phyloP scores from a whole-genome alignment of 2,888 invertebrate species.

The Lottia scabra region DNA sequence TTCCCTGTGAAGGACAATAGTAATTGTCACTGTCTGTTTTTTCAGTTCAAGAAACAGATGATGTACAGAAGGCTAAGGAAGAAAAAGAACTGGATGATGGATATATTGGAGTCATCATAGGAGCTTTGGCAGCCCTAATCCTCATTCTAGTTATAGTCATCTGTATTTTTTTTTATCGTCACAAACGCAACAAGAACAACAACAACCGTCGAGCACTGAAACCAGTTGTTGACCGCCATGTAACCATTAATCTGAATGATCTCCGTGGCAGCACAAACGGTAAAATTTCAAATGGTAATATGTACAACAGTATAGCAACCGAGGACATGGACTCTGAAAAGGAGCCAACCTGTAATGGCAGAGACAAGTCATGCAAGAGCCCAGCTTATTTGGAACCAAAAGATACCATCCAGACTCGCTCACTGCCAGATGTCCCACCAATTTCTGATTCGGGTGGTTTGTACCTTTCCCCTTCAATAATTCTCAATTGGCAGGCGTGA shows the following conservation, averaged over 20 bases:
- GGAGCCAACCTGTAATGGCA: conserved; percentile 41
- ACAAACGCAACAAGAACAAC: conserved; percentile 57
- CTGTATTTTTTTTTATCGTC: conserved; percentile 76
- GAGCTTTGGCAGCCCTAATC: conserved; percentile 76
- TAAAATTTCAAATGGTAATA: conserved; percentile 67
- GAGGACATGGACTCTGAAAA: conserved; percentile 67
- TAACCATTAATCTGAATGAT: conserved; percentile 79
- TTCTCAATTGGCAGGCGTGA: not conserved
- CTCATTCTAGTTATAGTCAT: conserved; percentile 78
- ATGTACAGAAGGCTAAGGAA: conserved; percentile 31
- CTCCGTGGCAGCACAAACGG: conserved; percentile 54
- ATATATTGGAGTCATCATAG: conserved; percentile 60
- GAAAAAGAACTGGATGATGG: conserved; percentile 48
- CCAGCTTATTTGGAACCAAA: conserved; percentile 52
- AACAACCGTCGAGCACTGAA: conserved; percentile 57
- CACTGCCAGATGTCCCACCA: conserved; percentile 63
- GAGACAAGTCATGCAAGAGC: conserved; percentile 47
- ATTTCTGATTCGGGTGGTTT: conserved; percentile 42
- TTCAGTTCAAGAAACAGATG: conserved; percentile 12
- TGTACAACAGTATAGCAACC: conserved; percentile 69
- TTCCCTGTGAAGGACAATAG: no score
- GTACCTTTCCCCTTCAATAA: conserved; percentile 9
- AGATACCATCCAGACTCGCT: conserved; percentile 62
- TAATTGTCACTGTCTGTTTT: not conserved
- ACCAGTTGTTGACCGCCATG: conserved; percentile 63